phyloP scores from a whole-genome alignment of 2,113 vertebrate species.

The Corapipo altera region DNA sequence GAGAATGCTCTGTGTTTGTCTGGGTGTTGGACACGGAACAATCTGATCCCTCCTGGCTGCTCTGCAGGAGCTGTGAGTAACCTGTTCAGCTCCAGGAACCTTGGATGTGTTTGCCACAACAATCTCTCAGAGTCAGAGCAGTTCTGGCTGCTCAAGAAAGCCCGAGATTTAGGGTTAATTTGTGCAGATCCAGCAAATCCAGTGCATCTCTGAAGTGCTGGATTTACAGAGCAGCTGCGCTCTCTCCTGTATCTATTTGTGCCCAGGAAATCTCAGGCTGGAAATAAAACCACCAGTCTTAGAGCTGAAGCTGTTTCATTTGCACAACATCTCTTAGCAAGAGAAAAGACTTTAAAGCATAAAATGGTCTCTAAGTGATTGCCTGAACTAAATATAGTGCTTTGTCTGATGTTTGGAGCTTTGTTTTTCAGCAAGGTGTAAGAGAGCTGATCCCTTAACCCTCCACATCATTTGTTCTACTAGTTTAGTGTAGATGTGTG shows the following conservation, averaged over 20 bases:
- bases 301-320: not conserved
- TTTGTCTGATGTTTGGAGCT: not conserved
- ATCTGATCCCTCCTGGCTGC: not conserved
- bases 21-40: not conserved
- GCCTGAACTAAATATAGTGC: not conserved
- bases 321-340: not conserved
- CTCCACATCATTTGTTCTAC: not conserved
- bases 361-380: not conserved
- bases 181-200: not conserved
- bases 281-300: not conserved
- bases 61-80: not conserved
- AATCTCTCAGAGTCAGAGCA: not conserved
- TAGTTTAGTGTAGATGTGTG: not conserved
- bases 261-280: not conserved
- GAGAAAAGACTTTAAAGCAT: not conserved
- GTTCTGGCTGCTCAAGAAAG: not conserved
- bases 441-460: not conserved
- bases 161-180: not conserved
- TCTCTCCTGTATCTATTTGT: not conserved
- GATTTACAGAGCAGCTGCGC: slow-evolving; percentile 7
- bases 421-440: not conserved
- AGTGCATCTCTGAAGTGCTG: not conserved
- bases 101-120: not conserved
- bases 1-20: not conserved
- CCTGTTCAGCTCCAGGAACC: not conserved